Evolutionary conservation across 2,113 vertebrate genomes (phyloP).

Genomic region (Callocephalon fimbriatum): DNA sequence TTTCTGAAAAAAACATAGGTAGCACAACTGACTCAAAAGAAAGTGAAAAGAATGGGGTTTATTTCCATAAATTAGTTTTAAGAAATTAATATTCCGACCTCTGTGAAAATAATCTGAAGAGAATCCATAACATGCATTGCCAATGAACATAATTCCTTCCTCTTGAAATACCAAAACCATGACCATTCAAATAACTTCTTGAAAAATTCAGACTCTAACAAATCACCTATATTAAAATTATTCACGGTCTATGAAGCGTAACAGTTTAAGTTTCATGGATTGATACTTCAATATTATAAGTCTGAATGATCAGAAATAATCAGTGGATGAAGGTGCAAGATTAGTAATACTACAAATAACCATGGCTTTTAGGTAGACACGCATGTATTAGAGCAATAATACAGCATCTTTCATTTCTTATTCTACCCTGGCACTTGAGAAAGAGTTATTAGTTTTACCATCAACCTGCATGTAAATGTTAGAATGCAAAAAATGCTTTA

Average conservation of each 20-base stretch:
- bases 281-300: neutral
- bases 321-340: neutral
- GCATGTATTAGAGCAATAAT: neutral
- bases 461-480: neutral
- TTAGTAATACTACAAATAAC: neutral
- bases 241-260: neutral
- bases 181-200: neutral
- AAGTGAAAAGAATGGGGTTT: neutral
- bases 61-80: neutral
- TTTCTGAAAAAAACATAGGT: neutral
- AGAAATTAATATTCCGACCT: neutral
- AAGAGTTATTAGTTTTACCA: neutral
- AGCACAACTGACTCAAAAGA: neutral
- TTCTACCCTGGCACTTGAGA: neutral
- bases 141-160: neutral
- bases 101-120: neutral
- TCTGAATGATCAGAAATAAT: conserved; percentile 8
- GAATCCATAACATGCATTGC: neutral
- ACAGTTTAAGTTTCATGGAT: neutral
- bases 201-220: neutral
- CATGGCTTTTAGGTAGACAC: neutral
- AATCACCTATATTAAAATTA: neutral
- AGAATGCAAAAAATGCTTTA: neutral
- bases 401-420: neutral
- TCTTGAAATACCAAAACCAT: neutral